Base-by-base conservation (phyloP, 2,797 vertebrate genomes). In the Artibeus jamaicensis region DNA sequence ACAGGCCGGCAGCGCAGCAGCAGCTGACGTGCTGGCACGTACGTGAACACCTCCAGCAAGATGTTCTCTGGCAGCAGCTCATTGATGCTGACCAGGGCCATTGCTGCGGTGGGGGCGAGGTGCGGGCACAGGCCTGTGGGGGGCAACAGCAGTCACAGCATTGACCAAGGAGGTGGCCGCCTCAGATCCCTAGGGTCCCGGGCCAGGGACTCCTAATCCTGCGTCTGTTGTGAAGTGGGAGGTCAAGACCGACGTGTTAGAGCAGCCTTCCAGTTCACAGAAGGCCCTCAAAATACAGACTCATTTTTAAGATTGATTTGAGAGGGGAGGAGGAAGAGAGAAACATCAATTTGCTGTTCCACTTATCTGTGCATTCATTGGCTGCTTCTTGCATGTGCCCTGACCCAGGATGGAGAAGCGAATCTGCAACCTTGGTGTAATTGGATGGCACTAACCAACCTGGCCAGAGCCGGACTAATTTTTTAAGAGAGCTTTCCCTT, bases 1-100 rank as follows among this genome's bases (percentile, higher is more conserved):
- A 99, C 99, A 0, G 97, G 97, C 0, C 99, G 98, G 97, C 99
- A 99, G 57, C 32, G 16, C 24, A 37, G 0, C 6, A 99, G 93
- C 96, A 99, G 98, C 0, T 99, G 98, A 6, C 89, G 24, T 2
- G 97, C 97, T 0, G 99, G 99, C 0, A 99, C 92, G 44, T 98
- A 97, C 6, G 98, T 98, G 62, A 99, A 98, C 78, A 99, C 98
- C 97, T 99, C 99, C 98, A 99, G 98, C 89, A 99, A 87, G 18
- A 99, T 98, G 2, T 98, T 98, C 29, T 98, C 97, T 0, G 99
- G 99, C 14, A 99, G 97, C 24, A 99, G 97, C 24, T 95, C 81
- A 1, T 82, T 57, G 5, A 99, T 98, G 74, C 68, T 94, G 26
- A 15, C 82, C 48, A 57, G 86, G 0, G 95, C 83, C 98, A 98